Evolutionary conservation across 1,140 invertebrate genomes (phyloP).

Genomic region (Chrysoperla carnea): DNA sequence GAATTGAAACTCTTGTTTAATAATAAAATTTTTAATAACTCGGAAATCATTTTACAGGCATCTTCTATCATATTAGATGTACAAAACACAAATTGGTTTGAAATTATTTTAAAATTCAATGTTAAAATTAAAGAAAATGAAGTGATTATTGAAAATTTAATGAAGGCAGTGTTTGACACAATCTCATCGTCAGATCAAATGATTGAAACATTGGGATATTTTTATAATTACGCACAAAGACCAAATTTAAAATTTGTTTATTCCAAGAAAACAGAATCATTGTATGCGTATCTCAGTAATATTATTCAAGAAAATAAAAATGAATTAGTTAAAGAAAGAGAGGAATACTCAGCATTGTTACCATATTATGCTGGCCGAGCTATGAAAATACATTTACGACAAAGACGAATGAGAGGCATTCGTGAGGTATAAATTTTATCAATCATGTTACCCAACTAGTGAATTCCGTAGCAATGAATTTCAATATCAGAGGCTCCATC

Average conservation of each 20-base stretch:
- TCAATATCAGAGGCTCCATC: too few relatives aligned
- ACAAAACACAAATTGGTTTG: constrained; percentile 46
- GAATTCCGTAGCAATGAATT: too few relatives aligned
- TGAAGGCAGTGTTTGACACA: constrained; percentile 42
- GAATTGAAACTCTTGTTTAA: constrained; percentile 1
- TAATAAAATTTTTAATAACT: constrained; percentile 2
- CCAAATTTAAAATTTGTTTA: constrained; percentile 41
- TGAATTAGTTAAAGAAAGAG: constrained; percentile 41
- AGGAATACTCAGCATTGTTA: constrained; percentile 38
- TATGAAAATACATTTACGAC: constrained; percentile 39
- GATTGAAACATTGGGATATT: constrained; percentile 43
- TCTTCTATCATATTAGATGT: constrained; percentile 54
- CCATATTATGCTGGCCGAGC: constrained; percentile 54
- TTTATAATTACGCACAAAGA: constrained; percentile 49
- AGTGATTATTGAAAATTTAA: constrained; percentile 48
- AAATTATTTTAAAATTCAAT: constrained; percentile 52
- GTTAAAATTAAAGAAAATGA: constrained; percentile 46
- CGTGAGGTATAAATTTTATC: constrained; percentile 34
- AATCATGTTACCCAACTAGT: too few relatives aligned
- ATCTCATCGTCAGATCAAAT: constrained; percentile 55
- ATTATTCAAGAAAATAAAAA: constrained; percentile 57
- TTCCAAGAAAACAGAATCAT: constrained; percentile 34
- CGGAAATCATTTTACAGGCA: constrained; percentile 17
- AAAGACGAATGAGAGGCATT: constrained; percentile 35
- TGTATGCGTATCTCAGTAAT: constrained; percentile 17